Evolutionary conservation across 2,113 vertebrate genomes (phyloP), one percentile per base, ranked within the genome.

Genomic region (Phylloscopus whistleri): DNA sequence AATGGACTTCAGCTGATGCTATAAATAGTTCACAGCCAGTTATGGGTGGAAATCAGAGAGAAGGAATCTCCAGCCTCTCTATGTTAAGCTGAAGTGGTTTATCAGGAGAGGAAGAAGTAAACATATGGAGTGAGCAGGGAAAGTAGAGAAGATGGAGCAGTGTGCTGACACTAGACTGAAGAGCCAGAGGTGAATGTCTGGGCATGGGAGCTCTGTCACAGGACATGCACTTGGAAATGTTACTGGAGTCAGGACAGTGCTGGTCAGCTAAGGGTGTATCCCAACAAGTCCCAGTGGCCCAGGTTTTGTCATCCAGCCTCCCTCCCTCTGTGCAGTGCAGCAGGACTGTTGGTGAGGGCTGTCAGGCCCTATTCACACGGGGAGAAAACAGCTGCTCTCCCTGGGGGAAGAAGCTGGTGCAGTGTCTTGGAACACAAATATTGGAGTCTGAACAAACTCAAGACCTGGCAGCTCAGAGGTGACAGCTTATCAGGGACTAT

Each of bases 21-120:
- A 90, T 87, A 74, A 87, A 95, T 84, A 90, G 84, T 72, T 85
- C 68, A 88, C 55, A 86, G 79, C 18, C 35, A 5, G 62, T 63
- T 88, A 66, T 1, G 13, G 62, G 66, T 76, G 41, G 88, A 92
- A 93, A 60, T 81, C 68, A 56, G 78, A 91, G 16, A 43, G 41
- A 63, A 37, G 4, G 1, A 69, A 62, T 27, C 35, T 52, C 35
- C 70, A 80, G 31, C 9, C 23, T 76, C 74, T 21, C 1, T 53
- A 9, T 60, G 11, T 59, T 78, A 55, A 77, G 20, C 30, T 24
- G 7, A 60, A 83, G 51, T 22, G 4, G 3, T 60, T 73, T 55
- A 43, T 33, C 18, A 12, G 44, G 44, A 69, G 22, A 67, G 23
- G 41, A n/a, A 86, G 49, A 60, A 83, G 51, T 20, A 53, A 19